Base-by-base conservation (phyloP, 2,113 vertebrate genomes). In the Carassius carassius region DNA sequence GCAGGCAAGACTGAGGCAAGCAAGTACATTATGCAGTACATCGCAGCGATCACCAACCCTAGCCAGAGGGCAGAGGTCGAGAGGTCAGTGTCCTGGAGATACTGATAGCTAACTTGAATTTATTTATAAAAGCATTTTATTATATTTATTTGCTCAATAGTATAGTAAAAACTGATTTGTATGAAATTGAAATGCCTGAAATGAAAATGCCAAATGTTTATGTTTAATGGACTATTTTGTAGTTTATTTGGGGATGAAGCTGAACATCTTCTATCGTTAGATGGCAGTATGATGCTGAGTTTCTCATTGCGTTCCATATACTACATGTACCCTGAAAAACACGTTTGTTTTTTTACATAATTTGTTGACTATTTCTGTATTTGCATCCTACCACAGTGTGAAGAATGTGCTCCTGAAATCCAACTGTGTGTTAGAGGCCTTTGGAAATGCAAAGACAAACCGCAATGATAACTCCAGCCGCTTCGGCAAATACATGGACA, bases 401-500 rank as follows among this genome's bases (percentile, higher is more conserved):
- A 99, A 98, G 91, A 95, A 97, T 0, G 94, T 98, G 32, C 93
- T 99, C 72, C 95, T 99, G 7, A 97, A 97, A 86, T 99, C 97
- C 77, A 99, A 97, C 92, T 98, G 97, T 0, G 95, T 99, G 65
- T 91, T 99, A 89, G 97, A 99, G 89, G 96, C 97, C 81, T 98
- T 99, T 0, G 97, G 97, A 67, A 99, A 99, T 0, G 97, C 97
- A 87, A 98, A 97, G 87, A 99, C 97, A 29, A 99, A 96, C 87
- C 97, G 97, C 72, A 99, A 98, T 0, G 96, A 99, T 93, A 99
- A 99, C 92, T 98, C 97, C 81, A 98, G 97, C 90, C 96, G 97
- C 87, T 98, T 99, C 0, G 97, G 97, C 74, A 98, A 98, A 86
- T 98, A 99, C 94, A 99, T 98, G 97, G 97, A 99, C 94, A 97